Percentiles rank a stretch among this genome's conserved stretches.
These are phyloP conservation scores for Rhineura floridana DNA, from an alignment of 2,113 vertebrate genomes.

Conservation along the genomic window DNA sequence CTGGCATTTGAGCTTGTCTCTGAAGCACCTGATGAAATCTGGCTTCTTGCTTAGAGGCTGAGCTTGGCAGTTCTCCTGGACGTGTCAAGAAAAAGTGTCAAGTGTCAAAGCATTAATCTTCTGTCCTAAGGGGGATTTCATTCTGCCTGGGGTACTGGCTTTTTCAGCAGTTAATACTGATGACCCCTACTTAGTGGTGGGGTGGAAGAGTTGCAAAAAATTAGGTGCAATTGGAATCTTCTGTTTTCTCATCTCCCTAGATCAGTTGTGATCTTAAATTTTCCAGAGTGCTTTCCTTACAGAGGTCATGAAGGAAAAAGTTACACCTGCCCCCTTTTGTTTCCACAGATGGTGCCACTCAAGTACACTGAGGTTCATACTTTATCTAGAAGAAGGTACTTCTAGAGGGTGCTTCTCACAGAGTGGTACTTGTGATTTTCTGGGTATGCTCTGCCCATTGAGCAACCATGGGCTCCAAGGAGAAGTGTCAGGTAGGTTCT, in stretches of 20 bases:
- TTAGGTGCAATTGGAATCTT: background rate
- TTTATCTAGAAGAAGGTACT: slow-evolving; percentile 52
- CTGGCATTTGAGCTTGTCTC: slow-evolving; percentile 35
- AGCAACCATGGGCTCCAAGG: slow-evolving; percentile 85
- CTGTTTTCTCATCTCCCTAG: slow-evolving; percentile 23
- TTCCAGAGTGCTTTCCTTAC: slow-evolving; percentile 13
- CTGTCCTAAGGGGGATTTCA: slow-evolving; percentile 13
- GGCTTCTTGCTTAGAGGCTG: background rate
- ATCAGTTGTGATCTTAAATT: slow-evolving; percentile 23
- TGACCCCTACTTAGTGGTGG: background rate
- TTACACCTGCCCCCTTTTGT: slow-evolving; percentile 45
- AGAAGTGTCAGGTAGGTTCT: slow-evolving; percentile 86
- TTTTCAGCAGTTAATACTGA: background rate
- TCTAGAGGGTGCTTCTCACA: no score
- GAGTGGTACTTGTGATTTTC: slow-evolving; percentile 56
- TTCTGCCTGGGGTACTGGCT: slow-evolving; percentile 8
- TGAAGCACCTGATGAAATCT: slow-evolving; percentile 52
- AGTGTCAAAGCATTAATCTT: slow-evolving; percentile 21
- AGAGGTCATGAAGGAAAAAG: slow-evolving; percentile 15
- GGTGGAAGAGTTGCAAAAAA: background rate
- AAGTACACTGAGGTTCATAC: slow-evolving; percentile 47
- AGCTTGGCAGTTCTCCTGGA: slow-evolving; percentile 50
- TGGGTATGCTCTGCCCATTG: slow-evolving; percentile 83
- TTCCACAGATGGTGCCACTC: slow-evolving; percentile 65
- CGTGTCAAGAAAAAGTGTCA: slow-evolving; percentile 47